Evolutionary conservation across 2,113 vertebrate genomes (phyloP).

Genomic region (Danio rerio): DNA sequence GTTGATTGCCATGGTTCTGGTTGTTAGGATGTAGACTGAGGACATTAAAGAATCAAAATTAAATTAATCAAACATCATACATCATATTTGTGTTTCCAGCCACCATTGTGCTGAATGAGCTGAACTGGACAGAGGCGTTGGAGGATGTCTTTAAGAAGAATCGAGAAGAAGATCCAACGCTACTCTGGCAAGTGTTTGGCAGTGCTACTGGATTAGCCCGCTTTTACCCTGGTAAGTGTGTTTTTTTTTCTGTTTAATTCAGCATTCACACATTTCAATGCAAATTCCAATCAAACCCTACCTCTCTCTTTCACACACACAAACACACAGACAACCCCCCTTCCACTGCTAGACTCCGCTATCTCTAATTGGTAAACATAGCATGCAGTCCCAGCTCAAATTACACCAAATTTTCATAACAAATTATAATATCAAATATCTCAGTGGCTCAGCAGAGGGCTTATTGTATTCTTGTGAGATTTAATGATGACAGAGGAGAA

Average conservation of each 20-base stretch:
- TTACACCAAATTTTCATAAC: constrained; percentile 51
- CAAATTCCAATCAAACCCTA: neutral
- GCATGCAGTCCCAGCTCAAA: constrained; percentile 42
- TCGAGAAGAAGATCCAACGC: constrained; percentile 90
- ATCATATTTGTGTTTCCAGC: constrained; percentile 68
- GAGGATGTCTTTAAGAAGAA: constrained; percentile 93
- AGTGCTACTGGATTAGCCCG: constrained; percentile 96
- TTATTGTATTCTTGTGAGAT: constrained; percentile 36
- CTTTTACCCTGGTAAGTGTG: constrained; percentile 89
- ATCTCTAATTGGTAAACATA: constrained; percentile 40
- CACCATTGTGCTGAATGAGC: constrained; percentile 94
- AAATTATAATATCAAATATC: constrained; percentile 46
- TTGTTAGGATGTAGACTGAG: neutral
- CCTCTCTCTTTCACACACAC: constrained; percentile 6
- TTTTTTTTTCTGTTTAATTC: neutral
- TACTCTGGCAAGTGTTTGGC: constrained; percentile 97
- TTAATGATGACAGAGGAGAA: constrained; percentile 55
- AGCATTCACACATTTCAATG: neutral
- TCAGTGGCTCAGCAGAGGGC: constrained; percentile 28
- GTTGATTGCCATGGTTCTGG: too few species aligned
- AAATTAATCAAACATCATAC: neutral
- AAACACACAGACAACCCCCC: neutral
- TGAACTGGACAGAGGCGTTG: constrained; percentile 93
- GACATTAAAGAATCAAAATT: neutral
- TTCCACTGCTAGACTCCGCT: neutral